A percentile compares a stretch with the other conserved stretches of the same genome.
These are phyloP conservation scores for Diaperis boleti DNA, from an alignment of 2,888 invertebrate species.

Conservation along the genomic window DNA sequence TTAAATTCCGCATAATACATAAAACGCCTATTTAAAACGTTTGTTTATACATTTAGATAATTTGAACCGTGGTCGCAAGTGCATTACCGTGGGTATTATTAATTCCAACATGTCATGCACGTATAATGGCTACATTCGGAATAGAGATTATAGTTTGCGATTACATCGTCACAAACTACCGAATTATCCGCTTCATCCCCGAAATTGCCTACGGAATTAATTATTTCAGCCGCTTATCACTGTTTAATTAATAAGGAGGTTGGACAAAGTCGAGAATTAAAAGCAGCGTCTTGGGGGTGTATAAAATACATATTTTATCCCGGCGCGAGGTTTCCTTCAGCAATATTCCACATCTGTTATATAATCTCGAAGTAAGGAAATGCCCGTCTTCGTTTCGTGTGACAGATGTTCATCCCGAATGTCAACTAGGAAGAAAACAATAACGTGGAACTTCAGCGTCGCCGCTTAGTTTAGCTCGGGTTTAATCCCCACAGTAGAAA, in stretches of 20 bases:
- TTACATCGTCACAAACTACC: slow-evolving; percentile 36
- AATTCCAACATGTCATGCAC: slow-evolving; percentile 37
- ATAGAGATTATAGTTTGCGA: slow-evolving; percentile 32
- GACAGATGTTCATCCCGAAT: slow-evolving; percentile 52
- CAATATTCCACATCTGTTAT: slow-evolving; percentile 51
- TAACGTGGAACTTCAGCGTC: slow-evolving; percentile 42
- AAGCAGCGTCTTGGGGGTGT: slow-evolving; percentile 5
- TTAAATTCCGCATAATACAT: slow-evolving; percentile 20
- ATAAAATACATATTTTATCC: slow-evolving; percentile 33
- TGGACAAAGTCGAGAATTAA: not conserved
- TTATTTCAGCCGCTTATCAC: slow-evolving; percentile 16
- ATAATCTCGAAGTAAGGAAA: slow-evolving; percentile 51
- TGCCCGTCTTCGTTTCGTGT: slow-evolving; percentile 46
- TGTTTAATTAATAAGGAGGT: slow-evolving; percentile 13
- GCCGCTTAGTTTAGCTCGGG: slow-evolving; percentile 32
- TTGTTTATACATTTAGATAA: slow-evolving; percentile 30
- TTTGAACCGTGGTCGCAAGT: slow-evolving; percentile 14
- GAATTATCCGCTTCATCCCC: slow-evolving; percentile 27
- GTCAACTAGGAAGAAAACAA: slow-evolving; percentile 52
- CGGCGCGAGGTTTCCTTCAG: slow-evolving; percentile 31
- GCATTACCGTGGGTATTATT: slow-evolving; percentile 26
- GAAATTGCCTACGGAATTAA: slow-evolving; percentile 32
- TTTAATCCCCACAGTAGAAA: slow-evolving; percentile 32
- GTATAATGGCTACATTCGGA: slow-evolving; percentile 32
- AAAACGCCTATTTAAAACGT: slow-evolving; percentile 17